Base-by-base conservation (phyloP, 1,140 invertebrate genomes). In the Drosophila nasuta region DNA sequence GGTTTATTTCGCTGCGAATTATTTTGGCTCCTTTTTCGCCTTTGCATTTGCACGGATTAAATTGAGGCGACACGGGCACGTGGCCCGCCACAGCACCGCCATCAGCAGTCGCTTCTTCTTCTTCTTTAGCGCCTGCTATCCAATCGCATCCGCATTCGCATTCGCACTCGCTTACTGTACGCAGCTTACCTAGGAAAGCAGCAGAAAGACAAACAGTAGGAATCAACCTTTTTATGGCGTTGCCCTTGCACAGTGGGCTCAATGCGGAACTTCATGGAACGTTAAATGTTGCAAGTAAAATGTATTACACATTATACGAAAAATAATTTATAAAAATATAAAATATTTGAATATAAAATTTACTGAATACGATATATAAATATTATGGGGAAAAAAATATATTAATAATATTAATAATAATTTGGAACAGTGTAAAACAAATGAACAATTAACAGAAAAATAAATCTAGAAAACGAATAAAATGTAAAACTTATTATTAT, bases 21-120 rank as follows among this genome's bases (percentile, higher is more conserved):
- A 87, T 87, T 88, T 77, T 69, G 65, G 58, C 62, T 64, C 6
- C 28, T 51, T 58, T 71, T 57, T 51, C 35, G 46, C 72, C 51
- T 79, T 67, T 72, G 79, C 75, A 81, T 75, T 86, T 67, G 58
- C 82, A 75, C 74, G 71, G 76, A 86, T 87, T 82, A 87, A 88
- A 82, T 82, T 70, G 79, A 79, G 79, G 71, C 73, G 45, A 73
- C 60, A 64, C 54, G 60, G 43, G 46, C 64, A 74, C 71, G 63
- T 59, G 70, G 35, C 20, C 20, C 20, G 20, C 70, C 35, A 51
- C 60, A 48, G 41, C 30, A 1, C 25, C 25, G 51, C 33, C 35
- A 35, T 8, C 54, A 57, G 43, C n/a, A n/a, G 0, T 28, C 13
- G 28, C 30, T 25, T 7, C 48, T 25, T 8, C 28, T 25, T 8